Percentiles rank a stretch among this genome's conserved stretches.
These are phyloP conservation scores for Halcyon badia DNA, from an alignment of 2,797 vertebrate genomes.

Conservation along the genomic window DNA sequence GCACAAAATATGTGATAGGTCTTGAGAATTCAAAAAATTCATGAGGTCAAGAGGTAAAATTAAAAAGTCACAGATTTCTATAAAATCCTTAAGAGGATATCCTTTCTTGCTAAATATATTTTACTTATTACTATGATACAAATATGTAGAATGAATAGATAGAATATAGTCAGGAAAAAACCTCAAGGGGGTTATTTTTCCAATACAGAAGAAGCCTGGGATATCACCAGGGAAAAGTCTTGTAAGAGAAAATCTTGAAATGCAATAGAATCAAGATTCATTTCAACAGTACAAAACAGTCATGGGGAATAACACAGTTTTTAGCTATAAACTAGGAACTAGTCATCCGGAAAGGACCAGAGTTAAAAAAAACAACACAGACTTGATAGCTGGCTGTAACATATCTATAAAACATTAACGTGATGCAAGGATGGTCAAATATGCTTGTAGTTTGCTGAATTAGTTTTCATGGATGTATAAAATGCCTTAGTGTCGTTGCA, in stretches of 20 bases:
- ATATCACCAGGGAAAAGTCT: background rate
- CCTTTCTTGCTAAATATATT: background rate
- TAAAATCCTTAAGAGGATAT: background rate
- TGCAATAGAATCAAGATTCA: background rate
- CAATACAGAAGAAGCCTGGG: background rate
- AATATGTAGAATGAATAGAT: background rate
- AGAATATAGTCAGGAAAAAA: background rate
- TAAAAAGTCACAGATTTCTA: background rate
- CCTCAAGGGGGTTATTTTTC: accelerated
- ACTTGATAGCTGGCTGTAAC: background rate
- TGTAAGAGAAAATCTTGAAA: background rate
- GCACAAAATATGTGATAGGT: background rate
- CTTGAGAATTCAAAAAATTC: background rate
- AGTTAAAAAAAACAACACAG: background rate
- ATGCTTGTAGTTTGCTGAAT: background rate
- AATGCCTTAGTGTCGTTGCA: background rate
- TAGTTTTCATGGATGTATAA: background rate
- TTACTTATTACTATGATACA: background rate
- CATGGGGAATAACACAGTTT: background rate
- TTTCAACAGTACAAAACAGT: background rate
- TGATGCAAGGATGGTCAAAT: background rate
- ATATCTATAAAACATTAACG: accelerated
- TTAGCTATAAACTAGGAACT: background rate
- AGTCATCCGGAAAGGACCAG: background rate
- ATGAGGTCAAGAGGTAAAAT: background rate